Evolutionary conservation across 2,797 vertebrate species (phyloP).

Genomic region (Lutjanus campechanus): DNA sequence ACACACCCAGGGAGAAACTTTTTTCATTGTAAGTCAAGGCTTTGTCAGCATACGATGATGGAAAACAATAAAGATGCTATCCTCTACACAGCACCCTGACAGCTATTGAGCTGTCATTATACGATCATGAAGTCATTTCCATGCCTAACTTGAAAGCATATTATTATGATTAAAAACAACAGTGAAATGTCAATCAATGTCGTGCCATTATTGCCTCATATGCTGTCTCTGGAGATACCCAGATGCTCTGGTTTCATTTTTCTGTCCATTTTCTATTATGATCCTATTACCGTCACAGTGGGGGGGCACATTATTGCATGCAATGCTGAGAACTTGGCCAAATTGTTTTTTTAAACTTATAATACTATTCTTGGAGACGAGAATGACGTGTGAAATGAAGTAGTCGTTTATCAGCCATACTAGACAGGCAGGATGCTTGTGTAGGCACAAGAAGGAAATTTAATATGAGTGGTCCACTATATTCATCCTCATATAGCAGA

Average conservation of each 20-base stretch:
- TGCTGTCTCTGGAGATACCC: slow-evolving; percentile 58
- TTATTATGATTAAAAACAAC: slow-evolving; percentile 83
- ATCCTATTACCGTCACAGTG: slow-evolving; percentile 62
- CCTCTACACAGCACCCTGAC: slow-evolving; percentile 71
- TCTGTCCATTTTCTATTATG: slow-evolving; percentile 58
- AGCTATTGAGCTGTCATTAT: slow-evolving; percentile 82
- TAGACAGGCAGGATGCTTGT: not conserved
- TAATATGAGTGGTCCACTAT: not conserved
- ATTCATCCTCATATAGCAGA: not conserved
- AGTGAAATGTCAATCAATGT: slow-evolving; percentile 82
- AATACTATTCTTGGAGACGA: not conserved
- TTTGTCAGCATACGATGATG: slow-evolving; percentile 79
- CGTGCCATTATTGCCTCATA: slow-evolving; percentile 73
- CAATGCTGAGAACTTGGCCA: slow-evolving; percentile 7
- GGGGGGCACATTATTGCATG: slow-evolving; percentile 44
- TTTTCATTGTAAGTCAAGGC: slow-evolving; percentile 63
- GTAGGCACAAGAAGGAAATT: not conserved
- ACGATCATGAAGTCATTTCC: slow-evolving; percentile 81
- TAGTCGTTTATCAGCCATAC: slow-evolving; percentile 7
- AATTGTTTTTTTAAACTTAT: slow-evolving; percentile 35
- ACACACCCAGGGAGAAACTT: slow-evolving; percentile 60
- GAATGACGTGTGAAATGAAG: slow-evolving; percentile 18
- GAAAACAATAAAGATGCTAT: slow-evolving; percentile 84
- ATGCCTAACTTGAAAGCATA: slow-evolving; percentile 81
- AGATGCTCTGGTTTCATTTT: slow-evolving; percentile 53